Conservation (phyloP, 1,140 invertebrate species). For the Lepidurus arcticus region DNA sequence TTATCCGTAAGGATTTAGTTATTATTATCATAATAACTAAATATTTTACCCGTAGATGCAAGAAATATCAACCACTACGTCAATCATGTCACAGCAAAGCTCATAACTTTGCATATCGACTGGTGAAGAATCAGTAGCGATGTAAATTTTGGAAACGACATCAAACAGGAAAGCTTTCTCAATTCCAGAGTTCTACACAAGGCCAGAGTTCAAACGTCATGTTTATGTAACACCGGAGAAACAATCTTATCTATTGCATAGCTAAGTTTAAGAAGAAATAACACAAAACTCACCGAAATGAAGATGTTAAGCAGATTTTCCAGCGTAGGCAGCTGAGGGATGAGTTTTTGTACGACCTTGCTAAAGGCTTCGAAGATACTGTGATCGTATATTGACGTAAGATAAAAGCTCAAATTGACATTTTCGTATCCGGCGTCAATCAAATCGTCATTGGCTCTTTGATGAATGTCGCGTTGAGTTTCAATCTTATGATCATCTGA, state of each 20-base stretch:
- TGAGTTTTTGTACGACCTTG: slow-evolving; percentile 98
- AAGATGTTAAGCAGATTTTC: slow-evolving; percentile 99
- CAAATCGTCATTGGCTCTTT: slow-evolving; percentile 90
- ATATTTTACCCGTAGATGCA: slow-evolving; percentile 87
- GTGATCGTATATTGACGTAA: slow-evolving; percentile 99
- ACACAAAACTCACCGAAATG: slow-evolving; percentile 74
- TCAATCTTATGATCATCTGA: slow-evolving; percentile 98
- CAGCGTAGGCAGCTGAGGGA: slow-evolving; percentile 91
- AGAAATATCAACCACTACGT: slow-evolving; percentile 97
- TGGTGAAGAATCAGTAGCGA: slow-evolving; percentile 96
- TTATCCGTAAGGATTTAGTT: too few relatives aligned
- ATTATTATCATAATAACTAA: slow-evolving; percentile 14
- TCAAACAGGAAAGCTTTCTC: slow-evolving; percentile 66
- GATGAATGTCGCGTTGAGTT: slow-evolving; percentile 95
- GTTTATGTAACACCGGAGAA: slow-evolving; percentile 30
- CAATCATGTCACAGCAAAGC: slow-evolving; percentile 99
- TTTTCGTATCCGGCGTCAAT: slow-evolving; percentile 66
- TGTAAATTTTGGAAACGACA: slow-evolving; percentile 87
- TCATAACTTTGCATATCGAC: slow-evolving; percentile 99
- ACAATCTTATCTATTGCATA: background rate
- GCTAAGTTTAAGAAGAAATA: background rate
- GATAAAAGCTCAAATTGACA: slow-evolving; percentile 87
- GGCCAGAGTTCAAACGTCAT: slow-evolving; percentile 11
- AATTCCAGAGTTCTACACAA: slow-evolving; percentile 56
- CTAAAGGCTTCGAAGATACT: slow-evolving; percentile 99